Conservation (phyloP, 2,113 vertebrate species). For the Phyllopteryx taeniolatus region DNA sequence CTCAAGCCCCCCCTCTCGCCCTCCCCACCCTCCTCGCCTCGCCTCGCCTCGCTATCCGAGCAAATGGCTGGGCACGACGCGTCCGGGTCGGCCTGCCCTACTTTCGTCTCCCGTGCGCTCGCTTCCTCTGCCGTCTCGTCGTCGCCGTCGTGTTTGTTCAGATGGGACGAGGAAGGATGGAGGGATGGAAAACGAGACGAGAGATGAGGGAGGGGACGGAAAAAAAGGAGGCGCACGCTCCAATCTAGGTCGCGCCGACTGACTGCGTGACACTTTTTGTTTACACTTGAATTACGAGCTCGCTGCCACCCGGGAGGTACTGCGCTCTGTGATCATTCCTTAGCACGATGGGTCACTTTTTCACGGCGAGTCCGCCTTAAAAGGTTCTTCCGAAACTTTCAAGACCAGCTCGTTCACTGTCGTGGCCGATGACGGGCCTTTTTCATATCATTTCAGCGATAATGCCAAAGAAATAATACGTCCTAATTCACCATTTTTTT, state of each 20-base stretch:
- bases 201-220: constrained; percentile 20
- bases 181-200: constrained; percentile 2
- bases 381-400: too few relatives aligned
- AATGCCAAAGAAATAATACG: too few relatives aligned
- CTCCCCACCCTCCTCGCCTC: background rate
- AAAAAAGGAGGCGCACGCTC: constrained; percentile 10
- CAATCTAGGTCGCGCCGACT: background rate
- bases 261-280: constrained; percentile 1
- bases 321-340: background rate
- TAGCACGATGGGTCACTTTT: too few relatives aligned
- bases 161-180: constrained; percentile 15
- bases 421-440: too few relatives aligned
- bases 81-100: constrained; percentile 71
- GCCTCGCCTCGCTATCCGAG: constrained; percentile 40
- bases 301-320: background rate
- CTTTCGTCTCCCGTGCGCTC: constrained; percentile 44
- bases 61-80: constrained; percentile 62
- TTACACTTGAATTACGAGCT: background rate
- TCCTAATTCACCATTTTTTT: too few relatives aligned
- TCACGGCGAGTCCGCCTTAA: too few relatives aligned
- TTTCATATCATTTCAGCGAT: too few relatives aligned
- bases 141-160: constrained; percentile 67
- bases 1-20: constrained; percentile 58
- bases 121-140: constrained; percentile 30
- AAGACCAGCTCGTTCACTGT: too few relatives aligned